Conservation (phyloP, 2,888 invertebrate species). For the Epirrhoe alternata region DNA sequence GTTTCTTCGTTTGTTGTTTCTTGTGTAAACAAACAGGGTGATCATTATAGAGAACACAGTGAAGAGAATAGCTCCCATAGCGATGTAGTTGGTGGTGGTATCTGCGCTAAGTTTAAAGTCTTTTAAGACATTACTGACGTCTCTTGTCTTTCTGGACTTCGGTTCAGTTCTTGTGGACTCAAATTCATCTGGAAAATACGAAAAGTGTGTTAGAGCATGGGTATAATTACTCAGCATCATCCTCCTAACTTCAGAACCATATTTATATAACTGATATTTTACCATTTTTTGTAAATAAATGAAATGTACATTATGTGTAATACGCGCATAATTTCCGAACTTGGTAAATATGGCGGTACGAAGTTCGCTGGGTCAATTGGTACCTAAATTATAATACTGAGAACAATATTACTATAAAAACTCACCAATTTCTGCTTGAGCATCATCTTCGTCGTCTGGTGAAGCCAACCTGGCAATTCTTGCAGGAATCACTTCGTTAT, state of each 20-base stretch:
- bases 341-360: no score
- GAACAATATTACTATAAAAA: background rate
- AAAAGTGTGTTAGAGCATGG: background rate
- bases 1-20: conserved; percentile 47
- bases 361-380: no score
- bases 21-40: conserved; percentile 56
- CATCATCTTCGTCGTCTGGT: conserved; percentile 63
- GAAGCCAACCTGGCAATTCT: conserved; percentile 60
- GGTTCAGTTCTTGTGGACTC: conserved; percentile 70
- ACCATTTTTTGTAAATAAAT: no score
- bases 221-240: no score
- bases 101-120: conserved; percentile 32
- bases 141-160: conserved; percentile 67
- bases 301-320: no score
- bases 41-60: conserved; percentile 60
- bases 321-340: no score
- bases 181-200: conserved; percentile 67
- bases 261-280: no score
- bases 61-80: conserved; percentile 60
- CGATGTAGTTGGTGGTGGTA: conserved; percentile 56
- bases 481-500: conserved; percentile 68
- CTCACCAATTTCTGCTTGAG: conserved; percentile 67
- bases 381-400: no score
- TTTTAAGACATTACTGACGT: conserved; percentile 55
- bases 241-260: no score